Evolutionary conservation across 2,888 invertebrate genomes (phyloP).

Genomic region (Shargacucullia verbasci): DNA sequence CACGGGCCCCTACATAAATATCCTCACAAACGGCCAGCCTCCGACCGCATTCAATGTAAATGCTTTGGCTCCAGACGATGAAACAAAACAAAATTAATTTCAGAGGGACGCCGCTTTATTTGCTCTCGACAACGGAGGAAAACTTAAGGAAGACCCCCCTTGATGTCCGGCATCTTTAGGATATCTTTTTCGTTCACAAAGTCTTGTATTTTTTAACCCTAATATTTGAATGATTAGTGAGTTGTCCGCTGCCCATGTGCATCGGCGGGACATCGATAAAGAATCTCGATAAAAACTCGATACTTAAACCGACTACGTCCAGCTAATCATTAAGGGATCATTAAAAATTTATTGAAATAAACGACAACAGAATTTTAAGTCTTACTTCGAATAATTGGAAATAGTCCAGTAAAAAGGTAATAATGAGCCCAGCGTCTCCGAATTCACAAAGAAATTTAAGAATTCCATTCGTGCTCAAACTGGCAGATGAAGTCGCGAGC

Average conservation of each 20-base stretch:
- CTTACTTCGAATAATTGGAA: slow-evolving; percentile 41
- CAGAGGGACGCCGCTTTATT: slow-evolving; percentile 84
- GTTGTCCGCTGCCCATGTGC: slow-evolving; percentile 66
- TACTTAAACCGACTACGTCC: slow-evolving; percentile 46
- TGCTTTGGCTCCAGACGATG: slow-evolving; percentile 84
- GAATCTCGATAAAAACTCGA: slow-evolving; percentile 71
- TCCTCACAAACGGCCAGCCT: slow-evolving; percentile 83
- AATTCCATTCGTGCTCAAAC: slow-evolving; percentile 60
- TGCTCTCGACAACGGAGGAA: slow-evolving; percentile 74
- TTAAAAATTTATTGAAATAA: slow-evolving; percentile 59
- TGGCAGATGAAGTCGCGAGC: slow-evolving; percentile 65
- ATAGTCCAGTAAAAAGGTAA: slow-evolving; percentile 50
- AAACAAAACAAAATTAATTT: slow-evolving; percentile 89
- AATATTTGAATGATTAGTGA: slow-evolving; percentile 82
- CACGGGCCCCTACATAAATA: slow-evolving; percentile 86
- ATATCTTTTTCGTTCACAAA: slow-evolving; percentile 77
- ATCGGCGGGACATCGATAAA: slow-evolving; percentile 70
- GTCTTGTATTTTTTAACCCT: slow-evolving; percentile 70
- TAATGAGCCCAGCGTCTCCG: slow-evolving; percentile 52
- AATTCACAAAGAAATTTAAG: slow-evolving; percentile 58
- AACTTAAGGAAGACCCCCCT: slow-evolving; percentile 84
- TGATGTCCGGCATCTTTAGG: slow-evolving; percentile 78
- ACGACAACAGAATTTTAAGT: slow-evolving; percentile 33
- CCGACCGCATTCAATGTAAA: slow-evolving; percentile 88
- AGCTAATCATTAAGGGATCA: slow-evolving; percentile 64